These are phyloP conservation scores for Lophotis ruficrista DNA, from an alignment of 2,113 vertebrate species.

Conservation along the genomic window DNA sequence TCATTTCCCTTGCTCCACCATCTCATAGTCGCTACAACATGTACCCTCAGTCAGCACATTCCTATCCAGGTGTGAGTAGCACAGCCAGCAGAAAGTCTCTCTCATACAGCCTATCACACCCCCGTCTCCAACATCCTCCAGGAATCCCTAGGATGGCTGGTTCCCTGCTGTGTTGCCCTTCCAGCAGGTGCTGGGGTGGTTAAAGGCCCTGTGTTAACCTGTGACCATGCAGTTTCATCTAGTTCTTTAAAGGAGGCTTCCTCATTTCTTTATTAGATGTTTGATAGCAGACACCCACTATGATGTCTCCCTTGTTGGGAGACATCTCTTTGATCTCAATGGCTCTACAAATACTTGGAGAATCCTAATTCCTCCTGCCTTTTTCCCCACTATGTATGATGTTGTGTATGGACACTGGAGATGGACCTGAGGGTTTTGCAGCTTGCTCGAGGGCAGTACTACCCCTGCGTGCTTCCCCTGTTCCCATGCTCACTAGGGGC, in stretches of 20 bases:
- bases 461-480: fast-evolving
- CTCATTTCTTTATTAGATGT: neutral
- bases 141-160: neutral
- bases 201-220: neutral
- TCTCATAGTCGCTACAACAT: neutral
- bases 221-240: neutral
- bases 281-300: neutral
- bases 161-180: neutral
- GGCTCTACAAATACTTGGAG: neutral
- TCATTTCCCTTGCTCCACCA: neutral
- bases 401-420: neutral
- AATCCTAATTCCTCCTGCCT: neutral
- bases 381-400: neutral
- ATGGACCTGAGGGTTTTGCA: neutral
- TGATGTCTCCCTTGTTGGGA: neutral
- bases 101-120: neutral
- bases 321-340: neutral
- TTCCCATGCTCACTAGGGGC: neutral
- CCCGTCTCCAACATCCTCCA: neutral
- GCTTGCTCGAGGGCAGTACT: neutral
- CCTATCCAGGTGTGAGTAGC: neutral
- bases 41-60: fast-evolving
- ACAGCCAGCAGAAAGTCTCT: neutral
- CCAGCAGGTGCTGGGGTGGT: neutral
- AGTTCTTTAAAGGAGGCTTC: neutral